Evolutionary conservation across 2,888 invertebrate species (phyloP).

Genomic region (Allacma fusca): DNA sequence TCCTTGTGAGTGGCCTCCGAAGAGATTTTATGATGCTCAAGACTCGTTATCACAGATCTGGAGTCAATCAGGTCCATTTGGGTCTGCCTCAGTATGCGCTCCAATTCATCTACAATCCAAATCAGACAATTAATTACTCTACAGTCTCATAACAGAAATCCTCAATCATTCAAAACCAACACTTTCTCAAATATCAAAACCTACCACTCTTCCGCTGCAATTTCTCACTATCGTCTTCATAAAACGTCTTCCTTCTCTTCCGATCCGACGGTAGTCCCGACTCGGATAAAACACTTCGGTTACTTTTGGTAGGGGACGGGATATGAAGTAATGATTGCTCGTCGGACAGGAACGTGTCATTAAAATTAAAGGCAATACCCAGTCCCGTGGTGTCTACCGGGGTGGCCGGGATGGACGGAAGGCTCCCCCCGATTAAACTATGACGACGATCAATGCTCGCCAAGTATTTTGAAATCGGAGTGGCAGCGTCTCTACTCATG

Average conservation of each 20-base stretch:
- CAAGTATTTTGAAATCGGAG: constrained; percentile 44
- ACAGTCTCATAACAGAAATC: no score
- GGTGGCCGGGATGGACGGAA: not conserved
- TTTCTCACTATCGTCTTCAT: constrained; percentile 48
- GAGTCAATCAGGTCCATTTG: constrained; percentile 57
- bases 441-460: constrained; percentile 41
- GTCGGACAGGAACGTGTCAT: constrained; percentile 52
- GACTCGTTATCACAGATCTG: constrained; percentile 48
- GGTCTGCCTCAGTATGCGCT: constrained; percentile 53
- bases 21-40: constrained; percentile 54
- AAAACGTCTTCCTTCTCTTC: constrained; percentile 41
- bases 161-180: not conserved
- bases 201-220: constrained; percentile 51
- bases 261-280: constrained; percentile 27
- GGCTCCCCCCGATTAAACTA: not conserved
- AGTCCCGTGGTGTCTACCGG: not conserved
- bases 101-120: constrained; percentile 52
- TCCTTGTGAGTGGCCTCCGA: constrained; percentile 48
- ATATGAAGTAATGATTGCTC: constrained; percentile 51
- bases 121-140: not conserved
- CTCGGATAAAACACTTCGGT: constrained; percentile 23
- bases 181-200: no score
- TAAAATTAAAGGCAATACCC: constrained; percentile 50
- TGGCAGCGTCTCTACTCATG: constrained; percentile 34
- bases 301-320: constrained; percentile 43